phyloP scores from a whole-genome alignment of 2,113 vertebrate genomes.

The Tretioscincus oriximinensis region DNA sequence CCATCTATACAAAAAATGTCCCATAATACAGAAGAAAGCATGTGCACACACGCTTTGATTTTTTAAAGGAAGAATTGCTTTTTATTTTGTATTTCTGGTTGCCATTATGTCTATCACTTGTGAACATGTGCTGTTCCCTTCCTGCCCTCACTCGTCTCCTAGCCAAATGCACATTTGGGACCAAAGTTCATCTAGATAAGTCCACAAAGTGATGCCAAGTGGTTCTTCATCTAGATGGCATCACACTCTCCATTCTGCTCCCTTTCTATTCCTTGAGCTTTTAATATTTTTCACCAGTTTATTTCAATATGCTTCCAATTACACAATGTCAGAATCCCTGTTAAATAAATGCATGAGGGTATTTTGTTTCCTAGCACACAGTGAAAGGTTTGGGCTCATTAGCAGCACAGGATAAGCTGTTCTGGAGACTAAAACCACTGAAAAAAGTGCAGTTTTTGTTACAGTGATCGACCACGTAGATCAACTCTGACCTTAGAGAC shows the following conservation, averaged over 20 bases:
- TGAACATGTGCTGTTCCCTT: conserved; percentile 1
- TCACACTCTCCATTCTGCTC: background rate
- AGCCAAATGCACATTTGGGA: conserved; percentile 34
- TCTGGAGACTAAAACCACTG: conserved; percentile 10
- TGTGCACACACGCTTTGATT: background rate
- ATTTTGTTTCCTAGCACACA: conserved; percentile 39
- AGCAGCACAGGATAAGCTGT: conserved; percentile 15
- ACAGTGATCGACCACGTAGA: background rate
- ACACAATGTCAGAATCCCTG: conserved; percentile 45
- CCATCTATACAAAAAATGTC: background rate
- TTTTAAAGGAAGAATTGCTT: background rate
- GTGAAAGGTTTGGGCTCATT: conserved; percentile 29
- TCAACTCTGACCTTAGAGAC: conserved; percentile 15
- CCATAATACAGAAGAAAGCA: background rate
- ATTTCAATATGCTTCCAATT: conserved; percentile 25
- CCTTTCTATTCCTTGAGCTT: conserved; percentile 30
- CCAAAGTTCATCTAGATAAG: conserved; percentile 23
- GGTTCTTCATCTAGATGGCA: conserved; percentile 41
- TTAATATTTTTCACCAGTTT: conserved; percentile 43
- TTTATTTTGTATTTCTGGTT: conserved; percentile 19
- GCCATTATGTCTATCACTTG: background rate
- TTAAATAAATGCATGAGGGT: conserved; percentile 49
- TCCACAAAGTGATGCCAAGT: conserved; percentile 32
- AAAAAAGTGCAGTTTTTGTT: conserved; percentile 34
- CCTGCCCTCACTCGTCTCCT: background rate